Evolutionary conservation across 1,140 invertebrate genomes (phyloP), one percentile per base, ranked within the genome.

Genomic region (Palaemon carinicauda): DNA sequence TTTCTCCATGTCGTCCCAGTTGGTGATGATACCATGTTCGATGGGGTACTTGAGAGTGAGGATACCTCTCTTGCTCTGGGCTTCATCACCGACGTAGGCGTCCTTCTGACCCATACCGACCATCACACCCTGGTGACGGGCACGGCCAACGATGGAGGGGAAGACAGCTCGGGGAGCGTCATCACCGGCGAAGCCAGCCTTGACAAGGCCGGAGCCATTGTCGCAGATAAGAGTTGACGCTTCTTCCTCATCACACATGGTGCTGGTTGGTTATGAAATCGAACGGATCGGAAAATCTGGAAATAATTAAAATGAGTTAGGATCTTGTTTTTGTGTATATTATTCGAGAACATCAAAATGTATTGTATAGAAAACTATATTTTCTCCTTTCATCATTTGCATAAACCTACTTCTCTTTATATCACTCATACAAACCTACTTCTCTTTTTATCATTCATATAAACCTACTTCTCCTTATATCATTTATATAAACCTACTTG

Each of bases 31-130:
- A 90, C 96, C 97, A 93, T 98, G 96, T 92, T 98, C 96, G 93
- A 98, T 97, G 88, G 97, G 97, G 93, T 97, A 98, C 92, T 97
- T 97, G 90, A 98, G 92, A 88, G 96, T 97, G 89, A 97, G 94
- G 93, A 97, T 97, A 94, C 96, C 96, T 94, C 96, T 94, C 93
- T 97, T 97, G 93, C 94, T 95, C 92, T 97, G 95, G 90, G 97
- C 97, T 92, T 98, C 97, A 93, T 98, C 97, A 90, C 97, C 97
- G 60, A 98, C 96, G 91, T 96, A 97, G 90, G 91, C 94, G 93
- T 96, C 95, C 91, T 97, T 98, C 92, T 98, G 97, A 88, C 97
- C 97, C 96, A 98, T 98, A 93, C 97, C 97, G 89, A 98, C 97
- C 97, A 98, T 97, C 90, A 98, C 96, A 87, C 90, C 96, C 96